These are phyloP conservation scores for Phoenicopterus ruber DNA, from an alignment of 2,113 vertebrate species.

Conservation along the genomic window DNA sequence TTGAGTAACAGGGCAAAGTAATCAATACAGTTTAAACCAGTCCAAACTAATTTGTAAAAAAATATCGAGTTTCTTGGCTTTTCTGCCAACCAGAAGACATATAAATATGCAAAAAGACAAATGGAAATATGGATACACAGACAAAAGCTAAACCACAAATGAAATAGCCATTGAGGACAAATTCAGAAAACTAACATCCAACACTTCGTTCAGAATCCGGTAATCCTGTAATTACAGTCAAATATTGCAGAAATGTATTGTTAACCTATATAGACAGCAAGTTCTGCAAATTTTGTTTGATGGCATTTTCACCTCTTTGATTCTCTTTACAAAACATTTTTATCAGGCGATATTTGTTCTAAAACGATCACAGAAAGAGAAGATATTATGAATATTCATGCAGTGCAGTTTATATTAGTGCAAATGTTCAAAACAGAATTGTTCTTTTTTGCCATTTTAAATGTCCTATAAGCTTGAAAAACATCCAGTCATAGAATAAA, in stretches of 20 bases:
- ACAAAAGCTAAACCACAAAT: not conserved
- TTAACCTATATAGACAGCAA: not conserved
- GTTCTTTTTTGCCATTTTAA: not conserved
- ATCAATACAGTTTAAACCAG: not conserved
- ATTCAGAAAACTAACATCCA: not conserved
- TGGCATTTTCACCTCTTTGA: not conserved
- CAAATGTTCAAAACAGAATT: not conserved
- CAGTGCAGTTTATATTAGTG: not conserved
- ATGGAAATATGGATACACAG: not conserved
- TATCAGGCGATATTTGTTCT: not conserved
- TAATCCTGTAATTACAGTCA: not conserved
- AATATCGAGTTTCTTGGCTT: not conserved
- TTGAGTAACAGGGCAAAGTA: not conserved
- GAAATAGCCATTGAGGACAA: not conserved
- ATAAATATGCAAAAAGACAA: not conserved
- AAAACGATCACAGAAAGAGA: not conserved
- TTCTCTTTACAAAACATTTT: conserved; percentile 1
- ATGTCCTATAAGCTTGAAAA: conserved; percentile 31
- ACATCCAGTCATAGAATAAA: conserved; percentile 2
- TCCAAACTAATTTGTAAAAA: not conserved
- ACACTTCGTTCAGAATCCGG: not conserved
- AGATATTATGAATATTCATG: not conserved
- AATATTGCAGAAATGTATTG: not conserved
- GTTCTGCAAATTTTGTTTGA: not conserved
- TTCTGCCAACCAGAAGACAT: not conserved